A percentile compares a stretch with the other conserved stretches of the same genome.
These are phyloP conservation scores for Chlorops oryzae DNA, from an alignment of 1,140 invertebrate species.

Conservation along the genomic window DNA sequence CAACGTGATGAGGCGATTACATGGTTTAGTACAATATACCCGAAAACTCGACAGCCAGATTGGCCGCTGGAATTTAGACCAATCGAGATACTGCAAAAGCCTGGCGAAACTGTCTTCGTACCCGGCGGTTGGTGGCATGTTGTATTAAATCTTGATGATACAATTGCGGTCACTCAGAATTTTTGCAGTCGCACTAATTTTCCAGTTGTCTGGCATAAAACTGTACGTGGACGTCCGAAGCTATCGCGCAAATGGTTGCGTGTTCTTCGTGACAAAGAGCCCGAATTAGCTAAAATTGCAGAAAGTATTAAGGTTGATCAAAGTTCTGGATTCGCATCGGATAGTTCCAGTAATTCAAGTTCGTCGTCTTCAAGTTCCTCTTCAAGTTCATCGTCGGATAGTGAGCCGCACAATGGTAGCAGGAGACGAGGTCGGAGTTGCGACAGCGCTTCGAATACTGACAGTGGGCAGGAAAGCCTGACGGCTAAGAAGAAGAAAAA, in stretches of 20 bases:
- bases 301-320: conserved; percentile 80
- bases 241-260: conserved; percentile 81
- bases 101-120: conserved; percentile 97
- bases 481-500: conserved; percentile 83
- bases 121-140: conserved; percentile 99
- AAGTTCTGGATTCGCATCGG: conserved; percentile 87
- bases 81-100: conserved; percentile 92
- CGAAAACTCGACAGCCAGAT: conserved; percentile 77
- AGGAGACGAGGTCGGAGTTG: conserved; percentile 18
- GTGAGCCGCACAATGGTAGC: too few species aligned
- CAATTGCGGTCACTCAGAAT: conserved; percentile 97
- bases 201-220: conserved; percentile 97
- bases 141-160: conserved; percentile 92
- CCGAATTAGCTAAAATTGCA: conserved; percentile 76
- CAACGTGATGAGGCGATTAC: conserved; percentile 97
- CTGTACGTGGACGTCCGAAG: conserved; percentile 89
- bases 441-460: conserved; percentile 50
- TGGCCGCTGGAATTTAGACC: conserved; percentile 92
- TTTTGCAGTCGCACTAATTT: conserved; percentile 96
- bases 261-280: conserved; percentile 66
- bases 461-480: conserved; percentile 81
- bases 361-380: conserved; percentile 69
- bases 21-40: conserved; percentile 96
- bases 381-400: conserved; percentile 62
- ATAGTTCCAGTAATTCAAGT: conserved; percentile 86